phyloP scores from a whole-genome alignment of 92 coral and sea anemone genomes.

The Hydrozoanthus gracilis region DNA sequence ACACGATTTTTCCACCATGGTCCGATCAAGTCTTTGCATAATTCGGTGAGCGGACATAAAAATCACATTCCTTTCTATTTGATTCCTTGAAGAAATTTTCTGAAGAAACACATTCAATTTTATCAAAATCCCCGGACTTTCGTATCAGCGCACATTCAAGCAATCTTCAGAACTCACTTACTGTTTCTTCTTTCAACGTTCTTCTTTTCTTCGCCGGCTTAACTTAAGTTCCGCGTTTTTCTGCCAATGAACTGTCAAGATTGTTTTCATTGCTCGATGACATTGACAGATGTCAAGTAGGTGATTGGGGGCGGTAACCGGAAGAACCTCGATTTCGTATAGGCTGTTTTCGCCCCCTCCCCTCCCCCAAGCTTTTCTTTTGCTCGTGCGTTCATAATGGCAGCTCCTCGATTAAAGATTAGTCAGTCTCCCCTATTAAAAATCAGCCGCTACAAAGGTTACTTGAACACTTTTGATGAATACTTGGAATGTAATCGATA shows the following conservation, averaged over 20 bases:
- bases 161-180: not conserved
- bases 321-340: not conserved
- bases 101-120: conserved; percentile 48
- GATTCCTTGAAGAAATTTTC: conserved; percentile 61
- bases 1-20: conserved; percentile 44
- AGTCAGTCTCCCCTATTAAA: too few species aligned
- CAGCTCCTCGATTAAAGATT: too few species aligned
- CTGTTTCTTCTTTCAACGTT: not conserved
- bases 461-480: too few species aligned
- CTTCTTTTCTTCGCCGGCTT: not conserved
- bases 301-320: conserved; percentile 1
- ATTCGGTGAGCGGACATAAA: conserved; percentile 28
- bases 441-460: too few species aligned
- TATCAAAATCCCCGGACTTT: conserved; percentile 55
- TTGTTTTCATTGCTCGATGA: not conserved
- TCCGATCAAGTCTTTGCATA: conserved; percentile 33
- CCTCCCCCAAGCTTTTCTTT: too few species aligned
- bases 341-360: too few species aligned
- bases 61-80: conserved; percentile 1
- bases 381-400: too few species aligned
- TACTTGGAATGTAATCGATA: too few species aligned
- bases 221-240: not conserved
- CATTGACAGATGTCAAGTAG: conserved; percentile 7
- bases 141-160: not conserved
- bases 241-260: not conserved